Evolutionary conservation across 2,888 invertebrate genomes (phyloP), one percentile per base, ranked within the genome.

Genomic region (Erynnis tages): DNA sequence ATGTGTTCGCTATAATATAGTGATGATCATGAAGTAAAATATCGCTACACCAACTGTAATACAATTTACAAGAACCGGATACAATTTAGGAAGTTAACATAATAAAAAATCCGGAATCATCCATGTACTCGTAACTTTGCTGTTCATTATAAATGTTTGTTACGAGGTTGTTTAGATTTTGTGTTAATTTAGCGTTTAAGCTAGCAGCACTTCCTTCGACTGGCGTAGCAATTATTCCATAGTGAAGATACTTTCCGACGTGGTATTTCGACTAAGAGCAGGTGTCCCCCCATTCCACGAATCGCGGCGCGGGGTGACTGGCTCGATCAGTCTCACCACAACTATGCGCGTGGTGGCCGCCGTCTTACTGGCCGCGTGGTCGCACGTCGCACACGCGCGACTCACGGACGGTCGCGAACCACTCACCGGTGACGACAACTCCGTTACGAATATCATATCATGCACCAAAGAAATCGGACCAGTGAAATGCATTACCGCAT

Each of bases 401-500:
- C 27, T 27, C 7, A 17, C 17, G n/a, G 38, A 45, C 30, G 30
- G 11, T 25, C 35, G 38, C 29, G 45, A 49, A 40, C 40, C 43
- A 47, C 6, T 13, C 16, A 10, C 10, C 16, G 16, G 43, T 53
- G 37, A 30, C 30, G 30, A 11, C 29, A 54, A 49, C 34, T 11
- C 32, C 13, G 50, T 32, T 50, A 19, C 35, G 19, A 54, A 48
- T 30, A 19, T 80, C 35, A 46, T 76, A 21, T 56, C 67, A 38
- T 88, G 89, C 64, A 61, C 73, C 6, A 64, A 66, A 53, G 60
- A 66, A n/a, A 68, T 88, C 44, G 91, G 90, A 38, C 73, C 90
- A 4, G 55, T 87, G 53, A 90, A 91, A 72, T 92, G 92, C 69
- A 68, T 92, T 41, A 90, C 90, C 67, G 82, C 91, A n/a, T 87